Evolutionary conservation across 2,888 invertebrate genomes (phyloP).

Genomic region (Drosophila barbarae): DNA sequence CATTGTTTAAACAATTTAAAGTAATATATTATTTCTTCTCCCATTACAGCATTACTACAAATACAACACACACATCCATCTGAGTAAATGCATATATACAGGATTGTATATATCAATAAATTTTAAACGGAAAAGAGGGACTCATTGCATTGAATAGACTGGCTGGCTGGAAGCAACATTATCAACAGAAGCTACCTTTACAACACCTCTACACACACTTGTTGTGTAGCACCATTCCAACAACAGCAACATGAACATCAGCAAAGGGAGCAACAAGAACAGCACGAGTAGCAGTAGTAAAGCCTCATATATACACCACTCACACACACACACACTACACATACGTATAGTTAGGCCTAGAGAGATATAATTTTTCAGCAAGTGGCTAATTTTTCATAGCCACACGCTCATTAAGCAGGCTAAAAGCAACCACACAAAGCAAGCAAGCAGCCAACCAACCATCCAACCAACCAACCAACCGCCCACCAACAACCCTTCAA

Average conservation of each 20-base stretch:
- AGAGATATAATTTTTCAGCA: constrained; percentile 63
- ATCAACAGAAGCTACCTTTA: constrained; percentile 37
- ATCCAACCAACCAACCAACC: constrained; percentile 4
- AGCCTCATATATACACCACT: constrained; percentile 40
- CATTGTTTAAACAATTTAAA: too few species aligned
- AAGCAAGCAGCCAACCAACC: neutral
- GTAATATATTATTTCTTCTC: neutral
- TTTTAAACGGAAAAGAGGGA: constrained; percentile 42
- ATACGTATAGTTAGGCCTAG: constrained; percentile 50
- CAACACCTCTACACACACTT: constrained; percentile 45
- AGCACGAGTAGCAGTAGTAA: constrained; percentile 9
- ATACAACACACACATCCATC: constrained; percentile 34
- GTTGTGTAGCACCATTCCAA: constrained; percentile 68
- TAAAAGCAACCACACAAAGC: constrained; percentile 16
- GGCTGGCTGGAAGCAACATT: constrained; percentile 31
- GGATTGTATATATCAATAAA: constrained; percentile 35
- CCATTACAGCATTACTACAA: constrained; percentile 43
- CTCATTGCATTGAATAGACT: constrained; percentile 51
- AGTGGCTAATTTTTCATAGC: constrained; percentile 73
- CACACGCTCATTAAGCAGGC: constrained; percentile 51
- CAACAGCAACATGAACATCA: constrained; percentile 31
- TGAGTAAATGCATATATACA: constrained; percentile 32
- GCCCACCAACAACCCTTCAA: constrained; percentile 24
- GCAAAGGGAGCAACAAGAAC: constrained; percentile 24
- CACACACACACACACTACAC: constrained; percentile 15